Base-by-base conservation (phyloP, 2,113 vertebrate species). In the Pionites leucogaster region DNA sequence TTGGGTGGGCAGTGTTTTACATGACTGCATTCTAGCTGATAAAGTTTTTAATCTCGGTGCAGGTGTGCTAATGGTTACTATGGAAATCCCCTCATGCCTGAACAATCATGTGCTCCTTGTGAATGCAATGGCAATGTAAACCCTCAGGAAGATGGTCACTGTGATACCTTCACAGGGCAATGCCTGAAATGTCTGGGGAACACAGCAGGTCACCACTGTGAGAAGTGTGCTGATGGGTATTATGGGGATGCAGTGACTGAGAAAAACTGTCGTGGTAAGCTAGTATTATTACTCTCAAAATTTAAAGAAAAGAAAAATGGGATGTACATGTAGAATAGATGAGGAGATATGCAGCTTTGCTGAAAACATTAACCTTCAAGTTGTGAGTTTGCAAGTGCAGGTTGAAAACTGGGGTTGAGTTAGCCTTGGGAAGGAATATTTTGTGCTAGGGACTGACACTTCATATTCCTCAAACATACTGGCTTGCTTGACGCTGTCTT, bases 21-120 rank as follows among this genome's bases (percentile, higher is more conserved):
- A 12, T 24, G 23, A n/a, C 17, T 7, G 17, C 17, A 27, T 55
- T 88, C 17, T 41, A 82, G 55, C 59, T 90, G 80, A 92, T 82
- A 29, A 46, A 13, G 7, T 22, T 94, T 90, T 88, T 84, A 4
- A 88, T 95, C 19, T 83, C 24, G 44, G 35, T 96, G 27, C 95
- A 99, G 99, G 98, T 99, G 99, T 91, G 98, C 98, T 74, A 98
- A 98, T 39, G 99, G 99, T 95, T 99, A 98, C 98, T 98, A 98
- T 59, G 99, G 99, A 72, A 98, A 99, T 97, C 99, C 99, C 24
- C 95, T 98, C 2, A 86, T 98, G 3, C 97, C 98, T 11, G 99
- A 99, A 16, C 98, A 98, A 10, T 91, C 94, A 0, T 99, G 99
- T 49, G 28, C 96, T 41, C 97, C 88, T 22, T 99, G 99, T 64